Base-by-base conservation (phyloP, 2,888 invertebrate genomes). In the Pachymerium ferrugineum region DNA sequence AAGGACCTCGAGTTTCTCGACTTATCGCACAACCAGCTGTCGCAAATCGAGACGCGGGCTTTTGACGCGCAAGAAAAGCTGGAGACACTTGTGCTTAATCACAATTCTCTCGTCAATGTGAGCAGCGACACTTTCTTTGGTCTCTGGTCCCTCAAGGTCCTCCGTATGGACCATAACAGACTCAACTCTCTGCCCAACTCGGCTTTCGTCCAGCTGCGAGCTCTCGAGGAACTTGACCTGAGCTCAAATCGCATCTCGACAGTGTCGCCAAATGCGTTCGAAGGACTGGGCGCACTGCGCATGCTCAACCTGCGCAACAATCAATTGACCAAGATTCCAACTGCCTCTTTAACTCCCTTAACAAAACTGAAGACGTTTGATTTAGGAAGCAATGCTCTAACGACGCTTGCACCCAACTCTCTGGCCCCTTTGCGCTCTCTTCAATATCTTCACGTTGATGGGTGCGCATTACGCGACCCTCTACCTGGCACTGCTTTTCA, bases 231-330 rank as follows among this genome's bases (percentile, higher is more conserved):
- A 77, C 85, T 95, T 77, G 89, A 91, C 78, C 84, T 95, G 74
- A 89, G 91, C 29, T 88, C 89, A 78, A 95, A 95, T 84, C 85
- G 92, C 76, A 88, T 95, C 76, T 87, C 89, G 78, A 87, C 87
- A 79, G 86, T 95, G 75, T 86, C 87, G 47, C 89, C 87, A 78
- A 88, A 88, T 76, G 89, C 91, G 74, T 87, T 93, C 81, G 89
- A 72, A 67, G 82, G 89, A 77, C 84, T 94, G 73, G 30, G 88
- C 72, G 87, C 89, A 68, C 83, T 95, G 68, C 88, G 89, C 76
- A 86, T 87, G 79, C 85, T 94, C 79, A 89, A 92, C 82, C 84
- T 94, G 76, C 89, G 90, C 77, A 89, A 92, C 81, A 94, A 94
- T 83, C 91, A 91, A 82, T 86, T 95, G 81, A 90, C 90, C 78